A percentile compares a stretch with the other conserved stretches of the same genome.
Evolutionary conservation across 2,888 invertebrate genomes (phyloP).

Genomic region (Linyphia triangularis): DNA sequence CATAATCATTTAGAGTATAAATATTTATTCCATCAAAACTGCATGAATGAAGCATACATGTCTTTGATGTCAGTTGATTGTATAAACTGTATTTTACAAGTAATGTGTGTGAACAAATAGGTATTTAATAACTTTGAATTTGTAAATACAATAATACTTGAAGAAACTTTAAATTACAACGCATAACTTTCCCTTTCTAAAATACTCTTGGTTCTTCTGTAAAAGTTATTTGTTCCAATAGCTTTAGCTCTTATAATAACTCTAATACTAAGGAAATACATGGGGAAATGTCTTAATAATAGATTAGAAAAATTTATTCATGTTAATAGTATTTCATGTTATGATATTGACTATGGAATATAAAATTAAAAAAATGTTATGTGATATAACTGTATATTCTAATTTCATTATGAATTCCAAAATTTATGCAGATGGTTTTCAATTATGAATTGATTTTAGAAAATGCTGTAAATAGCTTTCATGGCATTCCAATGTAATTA

Average conservation of each 20-base stretch:
- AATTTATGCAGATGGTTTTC: constrained; percentile 36
- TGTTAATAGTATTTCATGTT: constrained; percentile 33
- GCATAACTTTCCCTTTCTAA: neutral
- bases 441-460: constrained; percentile 45
- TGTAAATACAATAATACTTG: constrained; percentile 50
- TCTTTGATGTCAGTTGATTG: constrained; percentile 65
- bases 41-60: constrained; percentile 69
- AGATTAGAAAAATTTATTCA: constrained; percentile 18
- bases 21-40: constrained; percentile 66
- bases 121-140: constrained; percentile 21
- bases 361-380: constrained; percentile 3
- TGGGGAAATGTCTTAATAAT: constrained; percentile 25
- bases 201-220: constrained; percentile 6
- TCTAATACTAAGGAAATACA: too few relatives aligned
- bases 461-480: constrained; percentile 73
- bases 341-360: neutral
- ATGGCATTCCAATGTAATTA: constrained; percentile 73
- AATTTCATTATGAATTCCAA: constrained; percentile 11
- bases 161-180: neutral
- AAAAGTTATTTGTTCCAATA: constrained; percentile 5
- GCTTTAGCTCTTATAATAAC: neutral
- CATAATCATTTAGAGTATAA: constrained; percentile 57
- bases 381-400: constrained; percentile 10
- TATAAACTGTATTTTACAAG: constrained; percentile 56
- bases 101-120: constrained; percentile 46